Conservation (phyloP, 2,113 vertebrate species). For the Paracanthobrama guichenoti region DNA sequence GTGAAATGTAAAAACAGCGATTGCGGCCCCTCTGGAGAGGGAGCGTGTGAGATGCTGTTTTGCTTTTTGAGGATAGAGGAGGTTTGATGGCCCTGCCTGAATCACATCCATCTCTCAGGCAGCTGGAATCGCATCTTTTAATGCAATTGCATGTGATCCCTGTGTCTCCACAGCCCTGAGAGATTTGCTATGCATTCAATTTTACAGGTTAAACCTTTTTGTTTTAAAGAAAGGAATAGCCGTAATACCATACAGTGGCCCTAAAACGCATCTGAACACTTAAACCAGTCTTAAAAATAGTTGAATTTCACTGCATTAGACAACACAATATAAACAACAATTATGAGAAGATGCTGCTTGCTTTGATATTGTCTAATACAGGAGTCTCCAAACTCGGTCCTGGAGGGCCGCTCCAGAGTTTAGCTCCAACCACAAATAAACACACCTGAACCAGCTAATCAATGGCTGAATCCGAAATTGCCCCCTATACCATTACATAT, state of each 20-base stretch:
- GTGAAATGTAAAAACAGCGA: constrained; percentile 84
- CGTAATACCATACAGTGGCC: not conserved
- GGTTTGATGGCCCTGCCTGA: constrained; percentile 68
- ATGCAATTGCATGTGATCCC: constrained; percentile 76
- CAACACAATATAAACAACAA: not conserved
- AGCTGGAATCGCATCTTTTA: constrained; percentile 78
- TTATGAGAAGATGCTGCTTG: too few species aligned
- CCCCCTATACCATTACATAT: too few species aligned
- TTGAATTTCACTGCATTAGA: not conserved
- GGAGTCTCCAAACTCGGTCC: too few species aligned
- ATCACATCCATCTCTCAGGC: constrained; percentile 78
- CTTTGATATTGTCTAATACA: too few species aligned
- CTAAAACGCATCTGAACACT: not conserved
- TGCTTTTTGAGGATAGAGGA: constrained; percentile 79
- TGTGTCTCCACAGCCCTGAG: constrained; percentile 53
- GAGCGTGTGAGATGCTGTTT: constrained; percentile 78
- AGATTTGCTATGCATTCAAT: constrained; percentile 5
- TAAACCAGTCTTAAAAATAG: not conserved
- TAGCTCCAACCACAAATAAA: too few species aligned
- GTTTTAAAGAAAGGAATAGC: not conserved
- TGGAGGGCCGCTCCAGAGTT: too few species aligned
- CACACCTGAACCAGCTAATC: too few species aligned
- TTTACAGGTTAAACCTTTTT: not conserved
- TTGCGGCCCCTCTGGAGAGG: constrained; percentile 80
- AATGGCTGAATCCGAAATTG: too few species aligned